These are phyloP conservation scores for Vulpes ferrilata DNA, from an alignment of 2,113 vertebrate genomes.

Conservation along the genomic window DNA sequence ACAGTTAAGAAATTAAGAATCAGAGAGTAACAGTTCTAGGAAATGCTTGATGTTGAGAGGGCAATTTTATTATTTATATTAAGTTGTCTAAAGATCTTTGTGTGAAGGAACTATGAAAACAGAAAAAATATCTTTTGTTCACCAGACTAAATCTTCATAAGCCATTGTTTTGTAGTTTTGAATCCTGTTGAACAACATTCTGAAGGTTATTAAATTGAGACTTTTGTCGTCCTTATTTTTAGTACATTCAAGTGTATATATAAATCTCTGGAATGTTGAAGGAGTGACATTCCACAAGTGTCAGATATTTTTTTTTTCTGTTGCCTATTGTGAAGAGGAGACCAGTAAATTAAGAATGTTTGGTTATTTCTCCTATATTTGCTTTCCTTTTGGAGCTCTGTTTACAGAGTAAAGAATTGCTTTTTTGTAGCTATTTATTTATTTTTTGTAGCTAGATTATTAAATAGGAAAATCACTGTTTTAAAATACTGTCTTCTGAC, in stretches of 20 bases:
- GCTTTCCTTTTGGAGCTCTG: slow-evolving; percentile 23
- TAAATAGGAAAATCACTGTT: slow-evolving; percentile 27
- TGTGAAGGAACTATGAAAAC: slow-evolving; percentile 62
- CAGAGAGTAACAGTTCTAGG: neutral
- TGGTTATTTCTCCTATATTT: slow-evolving; percentile 45
- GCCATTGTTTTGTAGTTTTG: slow-evolving; percentile 56
- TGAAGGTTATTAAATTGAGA: slow-evolving; percentile 70
- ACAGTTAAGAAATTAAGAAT: slow-evolving; percentile 18
- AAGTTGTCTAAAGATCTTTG: slow-evolving; percentile 38
- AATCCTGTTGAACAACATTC: slow-evolving; percentile 69
- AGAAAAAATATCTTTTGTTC: slow-evolving; percentile 71
- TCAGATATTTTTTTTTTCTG: neutral
- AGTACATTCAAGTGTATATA: slow-evolving; percentile 55
- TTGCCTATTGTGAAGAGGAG: neutral
- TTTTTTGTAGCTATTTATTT: neutral
- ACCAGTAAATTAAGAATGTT: slow-evolving; percentile 40
- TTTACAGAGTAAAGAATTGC: slow-evolving; percentile 47
- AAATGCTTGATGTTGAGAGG: neutral
- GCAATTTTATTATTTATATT: neutral
- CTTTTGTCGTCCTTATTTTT: slow-evolving; percentile 71
- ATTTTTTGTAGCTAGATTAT: slow-evolving; percentile 26
- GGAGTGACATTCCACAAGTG: slow-evolving; percentile 67
- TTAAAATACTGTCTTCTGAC: slow-evolving; percentile 48
- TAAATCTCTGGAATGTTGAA: slow-evolving; percentile 75
- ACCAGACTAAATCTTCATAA: slow-evolving; percentile 59